A percentile compares a stretch with the other conserved stretches of the same genome.
Evolutionary conservation across 1,140 invertebrate species (phyloP).

Genomic region (Cheumatopsyche charites): DNA sequence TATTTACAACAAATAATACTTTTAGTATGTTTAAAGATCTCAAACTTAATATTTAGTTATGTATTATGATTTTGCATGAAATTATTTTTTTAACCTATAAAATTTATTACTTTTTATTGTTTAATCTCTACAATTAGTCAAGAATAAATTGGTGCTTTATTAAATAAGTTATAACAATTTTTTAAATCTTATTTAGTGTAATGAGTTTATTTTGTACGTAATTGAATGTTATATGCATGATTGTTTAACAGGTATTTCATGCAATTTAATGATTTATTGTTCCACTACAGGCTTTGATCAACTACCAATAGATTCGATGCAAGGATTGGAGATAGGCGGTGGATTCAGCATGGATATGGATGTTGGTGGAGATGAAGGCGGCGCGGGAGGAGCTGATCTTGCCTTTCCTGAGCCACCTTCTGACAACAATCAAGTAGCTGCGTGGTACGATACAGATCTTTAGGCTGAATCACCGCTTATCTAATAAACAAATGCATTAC

Average conservation of each 20-base stretch:
- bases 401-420: conserved; percentile 85
- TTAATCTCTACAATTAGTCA: too few relatives aligned
- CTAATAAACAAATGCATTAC: conserved; percentile 18
- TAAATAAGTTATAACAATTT: too few relatives aligned
- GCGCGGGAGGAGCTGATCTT: conserved; percentile 83
- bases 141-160: too few relatives aligned
- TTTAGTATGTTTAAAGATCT: not conserved
- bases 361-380: conserved; percentile 72
- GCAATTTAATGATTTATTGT: conserved; percentile 23
- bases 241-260: not conserved
- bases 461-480: conserved; percentile 58
- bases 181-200: not conserved
- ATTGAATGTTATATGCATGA: not conserved
- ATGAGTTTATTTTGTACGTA: not conserved
- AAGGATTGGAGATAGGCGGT: conserved; percentile 88
- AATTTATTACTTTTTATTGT: not conserved
- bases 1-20: not conserved
- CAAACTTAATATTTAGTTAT: too few relatives aligned
- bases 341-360: conserved; percentile 85
- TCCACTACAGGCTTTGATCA: conserved; percentile 84
- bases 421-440: conserved; percentile 87
- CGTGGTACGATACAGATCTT: conserved; percentile 96
- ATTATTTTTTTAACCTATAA: not conserved
- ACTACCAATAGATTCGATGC: conserved; percentile 96
- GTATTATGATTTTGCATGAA: not conserved